These are phyloP conservation scores for Ladona fulva DNA, from an alignment of 1,140 invertebrate species.

Conservation along the genomic window DNA sequence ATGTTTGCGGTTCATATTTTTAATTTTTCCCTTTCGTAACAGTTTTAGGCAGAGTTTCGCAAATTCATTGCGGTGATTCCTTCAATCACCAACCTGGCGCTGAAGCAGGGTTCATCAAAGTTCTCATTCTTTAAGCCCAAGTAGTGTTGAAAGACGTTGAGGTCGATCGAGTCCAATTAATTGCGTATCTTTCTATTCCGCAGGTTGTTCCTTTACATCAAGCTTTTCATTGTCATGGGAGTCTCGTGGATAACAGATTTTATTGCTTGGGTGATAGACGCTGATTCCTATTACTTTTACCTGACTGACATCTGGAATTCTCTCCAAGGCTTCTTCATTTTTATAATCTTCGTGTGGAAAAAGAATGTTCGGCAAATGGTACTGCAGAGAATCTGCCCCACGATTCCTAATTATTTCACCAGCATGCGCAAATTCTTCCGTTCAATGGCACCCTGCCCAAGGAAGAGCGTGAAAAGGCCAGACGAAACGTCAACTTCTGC, in stretches of 20 bases:
- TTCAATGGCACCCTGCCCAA: not conserved
- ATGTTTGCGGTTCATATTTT: too few species aligned
- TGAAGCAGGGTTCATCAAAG: not conserved
- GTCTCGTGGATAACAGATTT: slow-evolving; percentile 42
- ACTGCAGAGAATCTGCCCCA: not conserved
- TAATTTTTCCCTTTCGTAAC: too few species aligned
- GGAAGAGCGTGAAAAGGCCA: not conserved
- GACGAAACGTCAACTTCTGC: not conserved
- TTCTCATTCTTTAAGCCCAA: not conserved
- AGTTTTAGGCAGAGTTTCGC: not conserved
- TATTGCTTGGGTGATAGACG: slow-evolving; percentile 26
- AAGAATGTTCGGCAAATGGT: not conserved
- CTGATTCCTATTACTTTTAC: not conserved
- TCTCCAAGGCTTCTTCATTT: not conserved
- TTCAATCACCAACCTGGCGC: not conserved
- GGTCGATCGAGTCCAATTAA: not conserved
- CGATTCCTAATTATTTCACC: not conserved
- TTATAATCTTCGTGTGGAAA: slow-evolving; percentile 4
- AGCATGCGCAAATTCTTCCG: not conserved
- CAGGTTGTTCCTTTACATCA: slow-evolving; percentile 37
- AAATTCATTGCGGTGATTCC: not conserved
- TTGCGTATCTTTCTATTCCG: not conserved
- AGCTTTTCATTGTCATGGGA: slow-evolving; percentile 41
- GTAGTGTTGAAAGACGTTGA: not conserved
- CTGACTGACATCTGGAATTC: not conserved